These are phyloP conservation scores for Actinopyga echinites DNA, from an alignment of 53 echinoderm and acorn worm genomes.

Conservation along the genomic window DNA sequence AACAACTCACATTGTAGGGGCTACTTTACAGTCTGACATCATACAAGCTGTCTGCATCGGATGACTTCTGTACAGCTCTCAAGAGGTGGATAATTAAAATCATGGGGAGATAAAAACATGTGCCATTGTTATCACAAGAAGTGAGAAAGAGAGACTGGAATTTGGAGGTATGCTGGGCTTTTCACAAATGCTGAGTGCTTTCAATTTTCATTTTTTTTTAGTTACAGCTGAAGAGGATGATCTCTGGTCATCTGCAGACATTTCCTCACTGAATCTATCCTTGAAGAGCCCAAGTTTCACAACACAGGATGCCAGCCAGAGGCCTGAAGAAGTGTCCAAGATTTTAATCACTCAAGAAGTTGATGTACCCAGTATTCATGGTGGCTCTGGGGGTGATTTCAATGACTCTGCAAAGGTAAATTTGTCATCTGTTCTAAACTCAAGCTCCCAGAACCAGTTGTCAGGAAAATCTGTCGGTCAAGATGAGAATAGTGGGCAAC, in stretches of 20 bases:
- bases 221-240: conserved; percentile 94
- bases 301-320: neutral
- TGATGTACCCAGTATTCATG: neutral
- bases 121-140: too few relatives aligned
- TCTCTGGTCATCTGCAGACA: conserved; percentile 79
- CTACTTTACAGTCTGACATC: too few relatives aligned
- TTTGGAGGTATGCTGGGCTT: too few relatives aligned
- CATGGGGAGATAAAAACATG: too few relatives aligned
- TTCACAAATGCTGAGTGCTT: neutral
- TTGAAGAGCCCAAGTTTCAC: conserved; percentile 11
- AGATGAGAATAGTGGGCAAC: neutral
- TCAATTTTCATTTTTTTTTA: conserved; percentile 19
- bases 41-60: too few relatives aligned
- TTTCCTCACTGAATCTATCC: conserved; percentile 13
- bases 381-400: too few relatives aligned
- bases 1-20: too few relatives aligned
- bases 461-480: neutral
- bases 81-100: too few relatives aligned
- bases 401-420: neutral
- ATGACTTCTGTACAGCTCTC: too few relatives aligned
- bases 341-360: too few relatives aligned
- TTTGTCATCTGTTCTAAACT: neutral
- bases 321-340: neutral
- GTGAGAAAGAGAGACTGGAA: too few relatives aligned
- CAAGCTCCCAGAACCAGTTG: too few relatives aligned